Base-by-base conservation (phyloP, 2,888 invertebrate genomes). In the Drosophila greeni region DNA sequence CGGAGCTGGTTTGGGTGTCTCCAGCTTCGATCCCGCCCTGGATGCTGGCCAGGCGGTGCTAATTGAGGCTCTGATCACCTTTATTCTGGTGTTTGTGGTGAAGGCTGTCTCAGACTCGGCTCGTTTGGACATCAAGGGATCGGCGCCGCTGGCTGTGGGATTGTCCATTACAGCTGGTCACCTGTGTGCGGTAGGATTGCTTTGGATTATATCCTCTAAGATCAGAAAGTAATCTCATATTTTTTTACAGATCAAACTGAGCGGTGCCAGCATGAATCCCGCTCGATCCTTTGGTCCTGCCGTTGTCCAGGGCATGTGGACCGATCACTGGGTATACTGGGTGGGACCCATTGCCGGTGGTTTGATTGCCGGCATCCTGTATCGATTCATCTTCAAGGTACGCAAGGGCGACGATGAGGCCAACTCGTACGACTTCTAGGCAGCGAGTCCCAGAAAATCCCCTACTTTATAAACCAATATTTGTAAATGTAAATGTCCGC, bases 201-300 rank as follows among this genome's bases (percentile, higher is more conserved):
- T 26, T 5, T 1, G 11, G 1, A 43, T 7, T 5, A 5, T 1
- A 5, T 37, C 1, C 7, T 14, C 14, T 12, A 7, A 9, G 23
- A 34, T 11, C 16, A 20, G 2, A 8, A n/a, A 36, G 9, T 37
- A 6, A 31, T n/a, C 1, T 51, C 7, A 12, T 12, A 29, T 11
- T 49, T 9, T 7, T 55, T 49, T 55, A 1, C 66, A 94, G 94
- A 93, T 97, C 84, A 93, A 94, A 77, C 91, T 91, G 82, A 94
- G 96, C 18, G 96, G 97, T 18, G 92, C 96, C 66, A 95, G 96
- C 88, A 96, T 97, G 97, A 97, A 97, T 90, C 96, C 97, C 0
- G 97, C 97, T 1, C 92, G 97, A 72, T 94, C 95, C 52, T 94
- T 97, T 86, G 97, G 97, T 23, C 95, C 96, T 0, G 95, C 97